Evolutionary conservation across 2,113 vertebrate genomes (phyloP).

Genomic region (Bufo bufo): DNA sequence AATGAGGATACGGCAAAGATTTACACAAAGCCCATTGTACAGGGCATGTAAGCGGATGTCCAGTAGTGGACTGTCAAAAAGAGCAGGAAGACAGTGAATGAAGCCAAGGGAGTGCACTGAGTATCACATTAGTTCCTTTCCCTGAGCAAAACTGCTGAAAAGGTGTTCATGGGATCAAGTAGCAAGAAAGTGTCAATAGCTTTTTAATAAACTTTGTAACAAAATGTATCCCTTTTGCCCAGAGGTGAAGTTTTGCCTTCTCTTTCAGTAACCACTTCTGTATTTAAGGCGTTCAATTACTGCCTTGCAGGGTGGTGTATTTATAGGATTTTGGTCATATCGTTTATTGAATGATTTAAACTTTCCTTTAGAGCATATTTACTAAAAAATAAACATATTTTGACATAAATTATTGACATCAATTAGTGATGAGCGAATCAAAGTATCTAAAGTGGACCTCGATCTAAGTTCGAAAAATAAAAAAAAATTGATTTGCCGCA

Average conservation of each 20-base stretch:
- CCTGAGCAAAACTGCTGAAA: slow-evolving; percentile 17
- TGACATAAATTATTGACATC: too few species aligned
- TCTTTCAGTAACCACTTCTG: neutral
- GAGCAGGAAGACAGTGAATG: slow-evolving; percentile 2
- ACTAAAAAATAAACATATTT: too few species aligned
- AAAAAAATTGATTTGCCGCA: too few species aligned
- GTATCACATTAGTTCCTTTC: slow-evolving; percentile 35
- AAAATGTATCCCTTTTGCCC: slow-evolving; percentile 27
- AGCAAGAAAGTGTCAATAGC: slow-evolving; percentile 38
- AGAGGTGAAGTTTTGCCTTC: neutral
- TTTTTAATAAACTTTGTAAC: slow-evolving; percentile 25
- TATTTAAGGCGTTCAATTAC: neutral
- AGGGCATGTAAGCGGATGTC: slow-evolving; percentile 68
- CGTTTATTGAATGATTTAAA: neutral
- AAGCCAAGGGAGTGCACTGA: slow-evolving; percentile 25
- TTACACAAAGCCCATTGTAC: slow-evolving; percentile 68
- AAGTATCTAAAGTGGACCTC: too few species aligned
- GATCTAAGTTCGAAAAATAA: too few species aligned
- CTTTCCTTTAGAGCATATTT: neutral
- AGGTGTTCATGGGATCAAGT: slow-evolving; percentile 17
- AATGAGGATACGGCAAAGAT: slow-evolving; percentile 69
- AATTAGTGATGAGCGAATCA: too few species aligned
- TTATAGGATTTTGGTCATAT: neutral
- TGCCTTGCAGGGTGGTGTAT: neutral
- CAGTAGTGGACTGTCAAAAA: slow-evolving; percentile 61